phyloP scores from a whole-genome alignment of 2,113 vertebrate species.

The Columbina picui region DNA sequence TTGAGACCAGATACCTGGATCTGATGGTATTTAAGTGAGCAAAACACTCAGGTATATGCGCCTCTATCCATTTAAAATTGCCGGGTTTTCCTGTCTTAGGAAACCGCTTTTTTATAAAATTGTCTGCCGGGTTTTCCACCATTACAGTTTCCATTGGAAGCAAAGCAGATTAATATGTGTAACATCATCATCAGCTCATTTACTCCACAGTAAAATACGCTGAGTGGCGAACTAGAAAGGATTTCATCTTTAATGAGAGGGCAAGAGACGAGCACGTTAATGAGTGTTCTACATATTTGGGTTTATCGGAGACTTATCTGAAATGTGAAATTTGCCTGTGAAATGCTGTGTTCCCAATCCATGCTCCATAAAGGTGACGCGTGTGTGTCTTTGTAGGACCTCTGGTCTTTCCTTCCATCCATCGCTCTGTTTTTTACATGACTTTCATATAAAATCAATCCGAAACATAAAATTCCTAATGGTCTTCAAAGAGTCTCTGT shows the following conservation, averaged over 20 bases:
- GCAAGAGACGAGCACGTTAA: not conserved
- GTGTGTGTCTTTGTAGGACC: not conserved
- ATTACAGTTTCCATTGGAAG: not conserved
- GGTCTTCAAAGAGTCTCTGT: not conserved
- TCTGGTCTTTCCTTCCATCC: not conserved
- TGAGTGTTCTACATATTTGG: not conserved
- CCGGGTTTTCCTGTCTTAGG: not conserved
- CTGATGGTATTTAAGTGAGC: not conserved
- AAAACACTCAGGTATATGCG: not conserved
- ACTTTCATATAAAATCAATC: constrained; percentile 6
- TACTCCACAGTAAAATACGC: not conserved
- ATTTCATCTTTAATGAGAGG: not conserved
- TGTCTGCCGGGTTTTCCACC: not conserved
- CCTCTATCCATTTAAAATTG: not conserved
- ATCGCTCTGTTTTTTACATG: not conserved
- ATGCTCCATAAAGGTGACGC: not conserved
- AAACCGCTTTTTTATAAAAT: not conserved
- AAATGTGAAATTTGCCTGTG: not conserved
- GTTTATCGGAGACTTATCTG: not conserved
- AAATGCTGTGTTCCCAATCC: not conserved
- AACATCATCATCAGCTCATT: not conserved
- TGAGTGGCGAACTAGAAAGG: not conserved
- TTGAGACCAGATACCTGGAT: not conserved
- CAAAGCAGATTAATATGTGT: not conserved
- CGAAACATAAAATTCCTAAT: not conserved